These are phyloP conservation scores for Osmoderma eremita DNA, from an alignment of 2,888 invertebrate species.

Conservation along the genomic window DNA sequence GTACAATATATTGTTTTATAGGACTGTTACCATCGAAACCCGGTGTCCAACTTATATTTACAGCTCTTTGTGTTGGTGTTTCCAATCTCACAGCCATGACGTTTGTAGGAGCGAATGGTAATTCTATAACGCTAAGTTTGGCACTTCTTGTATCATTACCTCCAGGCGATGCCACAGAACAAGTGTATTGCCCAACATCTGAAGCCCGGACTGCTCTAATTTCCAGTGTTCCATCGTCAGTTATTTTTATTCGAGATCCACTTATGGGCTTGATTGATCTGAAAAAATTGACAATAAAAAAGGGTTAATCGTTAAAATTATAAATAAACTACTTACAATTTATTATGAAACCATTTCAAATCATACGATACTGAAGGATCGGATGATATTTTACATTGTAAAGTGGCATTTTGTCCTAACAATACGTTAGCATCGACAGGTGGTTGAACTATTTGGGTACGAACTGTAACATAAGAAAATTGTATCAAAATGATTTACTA, in stretches of 20 bases:
- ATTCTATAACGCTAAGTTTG: constrained; percentile 87
- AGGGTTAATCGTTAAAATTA: constrained; percentile 27
- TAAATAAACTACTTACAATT: constrained; percentile 71
- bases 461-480: constrained; percentile 68
- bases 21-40: constrained; percentile 98
- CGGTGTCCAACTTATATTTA: constrained; percentile 93
- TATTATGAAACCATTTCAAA: constrained; percentile 89
- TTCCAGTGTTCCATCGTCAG: constrained; percentile 85
- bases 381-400: constrained; percentile 94
- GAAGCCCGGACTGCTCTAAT: constrained; percentile 89
- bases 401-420: constrained; percentile 89
- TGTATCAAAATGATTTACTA: constrained; percentile 6
- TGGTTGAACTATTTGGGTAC: constrained; percentile 93
- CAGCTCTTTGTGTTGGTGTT: constrained; percentile 75
- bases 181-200: constrained; percentile 94
- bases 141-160: constrained; percentile 94
- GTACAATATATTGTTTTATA: constrained; percentile 90
- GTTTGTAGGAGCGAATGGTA: constrained; percentile 93
- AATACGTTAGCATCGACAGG: constrained; percentile 92
- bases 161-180: constrained; percentile 88
- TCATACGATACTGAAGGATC: constrained; percentile 89
- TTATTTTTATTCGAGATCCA: constrained; percentile 74
- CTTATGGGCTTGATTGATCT: constrained; percentile 70
- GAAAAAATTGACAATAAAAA: too few relatives aligned
- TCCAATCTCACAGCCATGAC: constrained; percentile 79